A percentile compares a stretch with the other conserved stretches of the same genome.
phyloP scores from a whole-genome alignment of 2,113 vertebrate species.

The Micromys minutus region DNA sequence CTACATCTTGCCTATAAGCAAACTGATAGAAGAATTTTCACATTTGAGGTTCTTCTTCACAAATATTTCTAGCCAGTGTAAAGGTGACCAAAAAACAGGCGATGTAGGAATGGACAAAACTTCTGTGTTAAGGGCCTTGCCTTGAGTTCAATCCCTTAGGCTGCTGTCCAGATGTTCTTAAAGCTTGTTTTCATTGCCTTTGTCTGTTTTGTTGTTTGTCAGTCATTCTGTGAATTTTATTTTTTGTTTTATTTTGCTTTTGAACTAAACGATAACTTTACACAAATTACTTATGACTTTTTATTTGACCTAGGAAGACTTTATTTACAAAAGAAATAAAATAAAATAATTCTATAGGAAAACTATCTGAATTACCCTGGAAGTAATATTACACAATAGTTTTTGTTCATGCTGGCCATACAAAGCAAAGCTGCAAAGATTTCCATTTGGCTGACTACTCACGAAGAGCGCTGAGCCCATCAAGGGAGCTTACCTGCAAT shows the following conservation, averaged over 20 bases:
- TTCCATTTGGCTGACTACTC: not conserved
- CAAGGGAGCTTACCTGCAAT: not conserved
- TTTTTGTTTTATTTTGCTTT: not conserved
- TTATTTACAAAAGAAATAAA: not conserved
- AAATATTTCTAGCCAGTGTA: not conserved
- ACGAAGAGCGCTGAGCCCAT: not conserved
- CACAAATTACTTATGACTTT: not conserved
- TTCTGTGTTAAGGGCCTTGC: not conserved
- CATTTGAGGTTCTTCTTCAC: not conserved
- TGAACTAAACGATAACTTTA: not conserved
- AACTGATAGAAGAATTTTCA: not conserved
- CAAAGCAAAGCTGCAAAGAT: conserved; percentile 17
- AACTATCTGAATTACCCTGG: not conserved
- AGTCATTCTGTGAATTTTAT: not conserved
- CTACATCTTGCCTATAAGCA: not conserved
- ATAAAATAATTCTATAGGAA: conserved; percentile 1
- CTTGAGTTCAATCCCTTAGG: not conserved
- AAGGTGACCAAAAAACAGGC: not conserved
- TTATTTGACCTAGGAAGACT: not conserved
- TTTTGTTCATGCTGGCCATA: conserved; percentile 21
- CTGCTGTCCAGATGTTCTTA: not conserved
- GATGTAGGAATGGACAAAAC: not conserved
- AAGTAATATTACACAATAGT: not conserved
- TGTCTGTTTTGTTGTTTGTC: not conserved
- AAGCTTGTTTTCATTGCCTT: not conserved